These are phyloP conservation scores for Leptothorax acervorum DNA, from an alignment of 2,888 invertebrate genomes.

Conservation along the genomic window DNA sequence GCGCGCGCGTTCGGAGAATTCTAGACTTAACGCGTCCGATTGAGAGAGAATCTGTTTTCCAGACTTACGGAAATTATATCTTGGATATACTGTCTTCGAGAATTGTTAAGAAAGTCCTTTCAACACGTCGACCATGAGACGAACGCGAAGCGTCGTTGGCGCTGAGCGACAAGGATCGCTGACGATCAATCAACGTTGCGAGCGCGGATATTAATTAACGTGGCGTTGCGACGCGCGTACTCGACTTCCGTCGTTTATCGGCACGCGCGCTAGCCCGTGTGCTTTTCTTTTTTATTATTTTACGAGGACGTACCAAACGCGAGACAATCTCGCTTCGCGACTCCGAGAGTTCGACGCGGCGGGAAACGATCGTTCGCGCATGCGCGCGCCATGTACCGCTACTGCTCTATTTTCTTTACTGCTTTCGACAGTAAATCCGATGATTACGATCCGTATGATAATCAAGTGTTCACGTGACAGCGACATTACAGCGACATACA, in stretches of 20 bases:
- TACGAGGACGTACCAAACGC: background rate
- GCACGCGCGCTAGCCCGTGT: background rate
- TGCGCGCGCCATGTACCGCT: background rate
- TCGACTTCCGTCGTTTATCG: background rate
- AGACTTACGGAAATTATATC: background rate
- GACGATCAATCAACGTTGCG: background rate
- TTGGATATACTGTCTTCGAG: background rate
- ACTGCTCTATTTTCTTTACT: background rate
- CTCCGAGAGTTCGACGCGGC: background rate
- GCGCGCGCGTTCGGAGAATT: background rate
- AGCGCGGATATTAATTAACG: slow-evolving; percentile 4
- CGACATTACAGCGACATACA: background rate
- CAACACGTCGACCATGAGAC: too few relatives aligned
- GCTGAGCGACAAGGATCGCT: background rate
- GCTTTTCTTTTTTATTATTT: background rate
- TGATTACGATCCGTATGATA: too few relatives aligned
- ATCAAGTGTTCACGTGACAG: too few relatives aligned
- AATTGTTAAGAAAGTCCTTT: background rate
- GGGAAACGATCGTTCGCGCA: background rate
- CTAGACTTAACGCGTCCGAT: background rate
- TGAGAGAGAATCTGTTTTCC: background rate
- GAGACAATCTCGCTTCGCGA: background rate
- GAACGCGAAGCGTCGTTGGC: background rate
- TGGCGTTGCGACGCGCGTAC: background rate
- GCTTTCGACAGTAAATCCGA: background rate